Percentiles rank a stretch among this genome's conserved stretches.
phyloP scores from a whole-genome alignment of 2,113 vertebrate species.

The Oreochromis tanganicae region DNA sequence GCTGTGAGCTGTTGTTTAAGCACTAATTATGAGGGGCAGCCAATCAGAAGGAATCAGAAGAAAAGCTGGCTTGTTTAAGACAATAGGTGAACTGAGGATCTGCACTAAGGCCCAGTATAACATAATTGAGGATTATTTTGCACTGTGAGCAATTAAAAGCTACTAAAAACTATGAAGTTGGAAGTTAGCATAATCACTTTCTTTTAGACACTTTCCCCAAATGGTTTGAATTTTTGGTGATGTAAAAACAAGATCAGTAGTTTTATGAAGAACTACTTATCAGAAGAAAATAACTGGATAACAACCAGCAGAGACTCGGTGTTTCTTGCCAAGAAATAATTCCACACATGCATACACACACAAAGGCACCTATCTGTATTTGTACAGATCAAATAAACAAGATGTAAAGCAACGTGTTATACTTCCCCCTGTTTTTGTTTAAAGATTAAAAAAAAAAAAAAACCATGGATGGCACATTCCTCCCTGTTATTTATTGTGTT shows the following conservation, averaged over 20 bases:
- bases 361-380: background rate
- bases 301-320: background rate
- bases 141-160: background rate
- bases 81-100: background rate
- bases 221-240: background rate
- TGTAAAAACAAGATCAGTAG: background rate
- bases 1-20: background rate
- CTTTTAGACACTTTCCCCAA: background rate
- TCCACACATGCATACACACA: background rate
- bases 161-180: background rate
- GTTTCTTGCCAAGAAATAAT: background rate
- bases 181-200: background rate
- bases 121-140: background rate
- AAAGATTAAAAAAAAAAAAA: background rate
- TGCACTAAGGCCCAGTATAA: background rate
- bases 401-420: background rate
- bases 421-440: background rate
- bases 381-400: background rate
- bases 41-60: background rate
- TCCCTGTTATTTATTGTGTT: background rate
- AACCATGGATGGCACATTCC: background rate
- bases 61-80: background rate
- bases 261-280: background rate
- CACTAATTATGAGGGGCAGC: background rate
- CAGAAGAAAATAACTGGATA: background rate